These are phyloP conservation scores for Dasypus novemcinctus DNA, from an alignment of 2,113 vertebrate species.

Conservation along the genomic window DNA sequence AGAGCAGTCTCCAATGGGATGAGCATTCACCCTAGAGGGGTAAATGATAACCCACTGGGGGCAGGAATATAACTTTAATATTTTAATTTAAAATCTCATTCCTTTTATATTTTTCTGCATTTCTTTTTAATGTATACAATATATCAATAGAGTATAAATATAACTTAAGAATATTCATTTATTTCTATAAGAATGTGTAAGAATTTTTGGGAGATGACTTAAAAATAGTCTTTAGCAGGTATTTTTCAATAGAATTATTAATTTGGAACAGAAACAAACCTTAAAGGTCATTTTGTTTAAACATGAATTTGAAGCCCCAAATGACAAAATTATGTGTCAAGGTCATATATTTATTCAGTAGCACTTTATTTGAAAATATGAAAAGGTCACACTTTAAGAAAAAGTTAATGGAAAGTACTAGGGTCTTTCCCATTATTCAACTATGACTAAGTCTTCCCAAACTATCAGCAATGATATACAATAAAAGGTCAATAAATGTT, in stretches of 20 bases:
- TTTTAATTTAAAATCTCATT: not conserved
- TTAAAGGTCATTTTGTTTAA: conserved; percentile 21
- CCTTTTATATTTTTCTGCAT: not conserved
- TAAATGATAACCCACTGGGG: conserved; percentile 31
- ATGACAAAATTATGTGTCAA: not conserved
- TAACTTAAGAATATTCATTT: conserved; percentile 13
- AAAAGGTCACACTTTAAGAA: not conserved
- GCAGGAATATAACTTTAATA: not conserved
- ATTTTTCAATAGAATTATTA: conserved; percentile 18
- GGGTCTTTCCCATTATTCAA: conserved; percentile 1
- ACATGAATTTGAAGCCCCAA: not conserved
- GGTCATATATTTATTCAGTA: not conserved
- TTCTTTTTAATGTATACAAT: conserved; percentile 38
- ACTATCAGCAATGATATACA: not conserved
- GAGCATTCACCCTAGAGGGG: not conserved
- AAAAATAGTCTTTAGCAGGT: conserved; percentile 12
- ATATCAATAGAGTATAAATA: not conserved
- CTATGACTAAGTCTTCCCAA: not conserved
- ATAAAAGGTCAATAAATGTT: not conserved
- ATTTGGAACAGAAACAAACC: conserved; percentile 24
- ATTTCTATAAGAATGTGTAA: conserved; percentile 8
- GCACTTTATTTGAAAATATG: conserved; percentile 11
- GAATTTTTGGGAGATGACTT: not conserved
- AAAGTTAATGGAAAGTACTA: conserved; percentile 14
- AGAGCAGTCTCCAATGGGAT: conserved; percentile 19